A percentile compares a stretch with the other conserved stretches of the same genome.
Conservation (phyloP, 1,140 invertebrate species). For the Stegodyphus mimosarum region DNA sequence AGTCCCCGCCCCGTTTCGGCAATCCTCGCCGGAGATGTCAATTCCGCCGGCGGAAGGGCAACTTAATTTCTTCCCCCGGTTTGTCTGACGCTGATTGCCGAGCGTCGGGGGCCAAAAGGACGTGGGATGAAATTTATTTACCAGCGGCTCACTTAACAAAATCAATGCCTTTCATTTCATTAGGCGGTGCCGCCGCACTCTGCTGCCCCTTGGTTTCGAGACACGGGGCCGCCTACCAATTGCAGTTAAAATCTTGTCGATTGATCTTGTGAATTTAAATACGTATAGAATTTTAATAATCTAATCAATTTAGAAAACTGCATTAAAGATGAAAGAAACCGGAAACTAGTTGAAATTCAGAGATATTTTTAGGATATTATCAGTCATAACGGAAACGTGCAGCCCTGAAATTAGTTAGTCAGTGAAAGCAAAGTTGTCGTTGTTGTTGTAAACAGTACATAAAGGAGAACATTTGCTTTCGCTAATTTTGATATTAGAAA, state of each 20-base stretch:
- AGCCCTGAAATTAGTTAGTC: too few relatives aligned
- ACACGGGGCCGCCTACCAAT: too few relatives aligned
- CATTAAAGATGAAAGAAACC: too few relatives aligned
- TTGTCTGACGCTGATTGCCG: conserved; percentile 6
- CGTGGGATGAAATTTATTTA: conserved; percentile 47
- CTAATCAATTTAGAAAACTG: too few relatives aligned
- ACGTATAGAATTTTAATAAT: neutral
- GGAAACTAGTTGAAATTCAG: too few relatives aligned
- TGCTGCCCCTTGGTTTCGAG: neutral
- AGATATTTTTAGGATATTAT: too few relatives aligned
- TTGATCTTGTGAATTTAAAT: neutral
- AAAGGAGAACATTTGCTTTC: too few relatives aligned
- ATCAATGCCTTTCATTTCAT: conserved; percentile 60
- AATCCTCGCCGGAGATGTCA: neutral
- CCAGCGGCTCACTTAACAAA: conserved; percentile 57
- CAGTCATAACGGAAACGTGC: too few relatives aligned
- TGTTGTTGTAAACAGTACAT: too few relatives aligned
- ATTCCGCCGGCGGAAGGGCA: conserved; percentile 10
- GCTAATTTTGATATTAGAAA: too few relatives aligned
- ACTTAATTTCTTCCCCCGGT: conserved; percentile 38
- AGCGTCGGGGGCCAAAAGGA: neutral
- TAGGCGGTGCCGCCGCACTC: conserved; percentile 12
- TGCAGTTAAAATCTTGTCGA: too few relatives aligned
- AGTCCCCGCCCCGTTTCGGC: neutral
- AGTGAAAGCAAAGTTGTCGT: too few relatives aligned